A percentile compares a stretch with the other conserved stretches of the same genome.
phyloP scores from a whole-genome alignment of 2,797 vertebrate genomes.

The Cheirogaleus major region DNA sequence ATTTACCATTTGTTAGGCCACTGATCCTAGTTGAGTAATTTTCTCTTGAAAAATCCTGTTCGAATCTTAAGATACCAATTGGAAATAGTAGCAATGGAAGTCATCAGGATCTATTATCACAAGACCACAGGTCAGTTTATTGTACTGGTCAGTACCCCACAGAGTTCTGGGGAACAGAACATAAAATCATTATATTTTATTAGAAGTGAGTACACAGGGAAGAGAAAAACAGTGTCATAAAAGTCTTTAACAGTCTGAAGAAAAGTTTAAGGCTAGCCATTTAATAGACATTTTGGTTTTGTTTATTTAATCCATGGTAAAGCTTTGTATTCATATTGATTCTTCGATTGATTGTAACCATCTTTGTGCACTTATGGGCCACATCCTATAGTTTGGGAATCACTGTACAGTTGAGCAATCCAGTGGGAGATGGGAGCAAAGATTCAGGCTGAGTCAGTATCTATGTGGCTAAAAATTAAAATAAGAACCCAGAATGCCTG shows the following conservation, averaged over 20 bases:
- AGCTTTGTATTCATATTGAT: background rate
- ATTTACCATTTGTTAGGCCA: background rate
- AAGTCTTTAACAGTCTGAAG: background rate
- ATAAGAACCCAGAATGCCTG: background rate
- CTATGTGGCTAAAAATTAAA: background rate
- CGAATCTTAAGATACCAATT: background rate
- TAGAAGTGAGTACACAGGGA: background rate
- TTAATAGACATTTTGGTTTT: background rate
- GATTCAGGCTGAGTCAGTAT: background rate
- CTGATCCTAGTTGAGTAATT: background rate
- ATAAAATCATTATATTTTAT: background rate
- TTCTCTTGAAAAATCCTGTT: background rate
- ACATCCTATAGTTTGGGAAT: background rate
- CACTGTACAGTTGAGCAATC: background rate
- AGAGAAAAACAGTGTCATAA: background rate
- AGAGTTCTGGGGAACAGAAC: background rate
- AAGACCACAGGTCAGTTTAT: background rate
- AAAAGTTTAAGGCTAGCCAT: background rate
- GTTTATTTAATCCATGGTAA: background rate
- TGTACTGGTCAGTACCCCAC: background rate
- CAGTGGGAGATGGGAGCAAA: background rate
- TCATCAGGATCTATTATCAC: background rate
- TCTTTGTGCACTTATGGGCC: background rate
- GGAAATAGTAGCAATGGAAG: background rate
- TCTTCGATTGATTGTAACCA: background rate